Evolutionary conservation across 2,113 vertebrate species (phyloP).

Genomic region (Tauraco erythrolophus): DNA sequence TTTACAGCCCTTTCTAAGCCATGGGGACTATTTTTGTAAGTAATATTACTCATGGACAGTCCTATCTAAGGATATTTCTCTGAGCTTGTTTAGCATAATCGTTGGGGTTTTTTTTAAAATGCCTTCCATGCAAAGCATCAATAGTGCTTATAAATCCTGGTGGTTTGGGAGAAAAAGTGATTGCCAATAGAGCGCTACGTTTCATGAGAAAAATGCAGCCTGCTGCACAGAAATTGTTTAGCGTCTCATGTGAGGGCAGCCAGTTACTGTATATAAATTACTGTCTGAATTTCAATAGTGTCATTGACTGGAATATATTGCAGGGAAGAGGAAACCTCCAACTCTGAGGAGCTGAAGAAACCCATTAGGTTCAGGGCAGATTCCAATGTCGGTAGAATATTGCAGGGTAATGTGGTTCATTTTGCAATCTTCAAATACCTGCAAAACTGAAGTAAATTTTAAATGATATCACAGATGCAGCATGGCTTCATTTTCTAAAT

Average conservation of each 20-base stretch:
- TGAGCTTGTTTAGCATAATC: neutral
- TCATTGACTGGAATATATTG: slow-evolving; percentile 32
- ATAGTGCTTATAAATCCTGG: neutral
- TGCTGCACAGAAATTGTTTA: neutral
- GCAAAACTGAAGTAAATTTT: slow-evolving; percentile 56
- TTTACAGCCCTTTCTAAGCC: slow-evolving; percentile 32
- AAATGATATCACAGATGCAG: slow-evolving; percentile 13
- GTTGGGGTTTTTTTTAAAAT: neutral
- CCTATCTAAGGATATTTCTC: neutral
- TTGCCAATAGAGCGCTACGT: neutral
- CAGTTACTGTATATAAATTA: slow-evolving; percentile 41
- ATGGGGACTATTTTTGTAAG: neutral
- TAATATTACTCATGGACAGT: neutral
- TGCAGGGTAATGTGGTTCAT: neutral
- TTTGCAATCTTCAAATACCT: slow-evolving; percentile 56
- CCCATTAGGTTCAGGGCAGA: neutral
- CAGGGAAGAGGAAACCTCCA: neutral
- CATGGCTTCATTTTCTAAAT: slow-evolving; percentile 63
- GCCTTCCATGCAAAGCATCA: neutral
- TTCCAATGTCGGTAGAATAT: neutral
- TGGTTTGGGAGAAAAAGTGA: neutral
- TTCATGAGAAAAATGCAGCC: slow-evolving; percentile 9
- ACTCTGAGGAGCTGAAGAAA: neutral
- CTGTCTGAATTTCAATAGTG: slow-evolving; percentile 8
- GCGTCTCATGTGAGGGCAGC: neutral